phyloP scores from a whole-genome alignment of 2,888 invertebrate genomes.

The Chymomyza caudatula region DNA sequence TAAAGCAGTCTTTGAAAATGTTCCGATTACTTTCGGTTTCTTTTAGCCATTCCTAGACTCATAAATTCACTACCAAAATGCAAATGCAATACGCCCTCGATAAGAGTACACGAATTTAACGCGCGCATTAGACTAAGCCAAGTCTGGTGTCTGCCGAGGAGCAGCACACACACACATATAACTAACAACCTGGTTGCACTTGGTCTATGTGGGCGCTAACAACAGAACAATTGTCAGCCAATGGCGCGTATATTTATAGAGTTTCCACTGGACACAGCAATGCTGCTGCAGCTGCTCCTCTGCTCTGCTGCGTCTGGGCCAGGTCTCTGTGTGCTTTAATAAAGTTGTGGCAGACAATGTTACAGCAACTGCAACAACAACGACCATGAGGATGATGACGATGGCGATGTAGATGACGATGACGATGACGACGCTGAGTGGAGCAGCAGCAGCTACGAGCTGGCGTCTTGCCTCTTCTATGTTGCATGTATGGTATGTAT shows the following conservation, averaged over 20 bases:
- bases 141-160: background rate
- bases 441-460: background rate
- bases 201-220: conserved; percentile 1
- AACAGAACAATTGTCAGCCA: conserved; percentile 7
- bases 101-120: background rate
- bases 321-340: conserved; percentile 15
- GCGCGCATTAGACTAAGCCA: conserved; percentile 18
- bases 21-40: too few species aligned
- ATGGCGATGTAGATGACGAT: background rate
- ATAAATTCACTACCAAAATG: too few species aligned
- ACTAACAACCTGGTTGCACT: background rate
- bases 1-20: too few species aligned
- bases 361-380: conserved; percentile 4
- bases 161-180: background rate
- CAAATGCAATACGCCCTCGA: background rate
- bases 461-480: background rate
- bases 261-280: background rate
- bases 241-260: conserved; percentile 8
- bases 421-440: background rate
- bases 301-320: background rate
- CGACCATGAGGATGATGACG: background rate
- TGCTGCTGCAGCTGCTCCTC: background rate
- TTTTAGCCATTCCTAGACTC: too few species aligned
- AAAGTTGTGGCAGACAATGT: conserved; percentile 24
- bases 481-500: background rate